Evolutionary conservation across 2,888 invertebrate genomes (phyloP), one percentile per base, ranked within the genome.

Genomic region (Drosophila recens): DNA sequence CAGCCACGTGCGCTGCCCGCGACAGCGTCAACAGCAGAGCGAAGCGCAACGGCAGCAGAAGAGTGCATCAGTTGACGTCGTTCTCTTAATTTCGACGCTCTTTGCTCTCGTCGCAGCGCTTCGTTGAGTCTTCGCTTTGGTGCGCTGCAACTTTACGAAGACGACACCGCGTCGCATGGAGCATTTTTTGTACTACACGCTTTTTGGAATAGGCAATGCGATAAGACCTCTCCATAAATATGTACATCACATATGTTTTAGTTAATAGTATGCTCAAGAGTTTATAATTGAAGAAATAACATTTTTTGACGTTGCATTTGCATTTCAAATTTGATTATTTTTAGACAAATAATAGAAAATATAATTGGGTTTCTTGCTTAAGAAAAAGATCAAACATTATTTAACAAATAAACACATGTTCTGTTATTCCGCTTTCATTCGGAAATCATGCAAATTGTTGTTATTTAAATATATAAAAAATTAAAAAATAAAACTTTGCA

Each of bases 61-160:
- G 80, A 77, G 76, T 53, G 58, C 59, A 52, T n/a, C 45, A 11
- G 15, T 10, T 11, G n/a, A 0, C 8, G n/a, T 0, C 8, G 49
- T 42, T 77, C 83, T 84, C 83, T 84, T 88, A 82, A 34, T 30
- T 45, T 33, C 17, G 13, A 10, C 68, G 68, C 85, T 75, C 83
- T 72, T 70, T 8, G 62, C 51, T 45, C 56, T 27, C 42, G 20
- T 30, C 13, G 27, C 48, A 23, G 46, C 52, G 82, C 64, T 87
- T 89, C 90, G 84, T 90, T 90, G 34, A 89, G 86, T 89, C 90
- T 75, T 69, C 45, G 68, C 56, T 59, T 38, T 48, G 56, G 58
- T 33, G 51, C 48, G 45, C 17, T 51, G 72, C 45, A 49, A n/a
- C 34, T 30, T 20, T 17, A 52, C 71, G 20, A 38, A 17, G 52